Evolutionary conservation across 37 sponge, comb jelly and placozoan species (phyloP).

Genomic region (Ephydatia muelleri): DNA sequence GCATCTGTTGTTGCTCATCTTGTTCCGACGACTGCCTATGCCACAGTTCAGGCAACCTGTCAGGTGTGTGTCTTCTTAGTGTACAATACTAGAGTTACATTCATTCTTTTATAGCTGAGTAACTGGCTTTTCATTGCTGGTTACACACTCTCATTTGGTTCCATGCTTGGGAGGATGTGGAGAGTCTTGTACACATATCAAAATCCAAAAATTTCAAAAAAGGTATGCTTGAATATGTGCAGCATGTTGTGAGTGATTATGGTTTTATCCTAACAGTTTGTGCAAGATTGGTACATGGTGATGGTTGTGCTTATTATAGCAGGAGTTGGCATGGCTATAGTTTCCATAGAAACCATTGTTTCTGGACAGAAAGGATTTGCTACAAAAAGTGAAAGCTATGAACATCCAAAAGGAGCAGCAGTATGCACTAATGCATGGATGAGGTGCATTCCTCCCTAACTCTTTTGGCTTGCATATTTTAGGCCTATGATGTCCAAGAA

Average conservation of each 20-base stretch:
- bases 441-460: too few relatives aligned
- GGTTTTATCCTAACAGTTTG: slow-evolving; percentile 4
- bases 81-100: not conserved
- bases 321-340: slow-evolving; percentile 1
- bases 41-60: not conserved
- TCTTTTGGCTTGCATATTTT: too few relatives aligned
- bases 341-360: not conserved
- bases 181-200: slow-evolving; percentile 48
- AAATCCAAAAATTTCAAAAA: slow-evolving; percentile 51
- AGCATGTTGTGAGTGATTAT: not conserved
- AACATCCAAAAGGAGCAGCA: not conserved
- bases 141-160: slow-evolving; percentile 33
- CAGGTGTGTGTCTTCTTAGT: not conserved
- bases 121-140: slow-evolving; percentile 5
- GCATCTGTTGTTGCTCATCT: slow-evolving; percentile 6
- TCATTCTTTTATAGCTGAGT: not conserved
- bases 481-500: too few relatives aligned
- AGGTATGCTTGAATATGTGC: slow-evolving; percentile 2
- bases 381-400: not conserved
- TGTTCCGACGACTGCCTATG: not conserved
- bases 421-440: too few relatives aligned
- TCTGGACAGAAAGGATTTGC: slow-evolving; percentile 7
- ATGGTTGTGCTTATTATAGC: not conserved
- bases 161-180: slow-evolving; percentile 41
- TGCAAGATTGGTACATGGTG: slow-evolving; percentile 38